Evolutionary conservation across 2,797 vertebrate species (phyloP).

Genomic region (Pyrocephalus nanus): DNA sequence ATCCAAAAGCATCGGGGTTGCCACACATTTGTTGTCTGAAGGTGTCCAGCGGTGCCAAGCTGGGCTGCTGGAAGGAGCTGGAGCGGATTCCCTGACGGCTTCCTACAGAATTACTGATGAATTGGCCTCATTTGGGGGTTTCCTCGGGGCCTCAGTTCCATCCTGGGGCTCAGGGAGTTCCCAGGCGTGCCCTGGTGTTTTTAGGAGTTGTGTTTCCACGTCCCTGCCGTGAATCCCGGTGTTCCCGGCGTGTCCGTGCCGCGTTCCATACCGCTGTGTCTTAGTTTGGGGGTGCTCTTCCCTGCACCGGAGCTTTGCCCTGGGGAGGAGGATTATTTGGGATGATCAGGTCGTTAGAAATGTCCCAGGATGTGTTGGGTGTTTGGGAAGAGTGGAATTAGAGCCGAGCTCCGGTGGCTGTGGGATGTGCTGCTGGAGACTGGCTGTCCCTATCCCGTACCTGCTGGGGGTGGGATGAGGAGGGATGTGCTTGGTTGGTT

Average conservation of each 20-base stretch:
- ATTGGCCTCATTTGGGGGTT: not conserved
- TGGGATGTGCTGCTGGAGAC: not conserved
- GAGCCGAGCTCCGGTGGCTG: rapidly evolving
- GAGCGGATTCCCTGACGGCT: rapidly evolving
- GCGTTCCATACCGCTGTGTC: rapidly evolving
- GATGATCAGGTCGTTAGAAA: rapidly evolving
- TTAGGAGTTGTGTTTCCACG: rapidly evolving
- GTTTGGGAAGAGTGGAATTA: not conserved
- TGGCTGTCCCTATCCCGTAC: rapidly evolving
- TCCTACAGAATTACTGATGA: not conserved
- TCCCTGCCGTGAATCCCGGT: rapidly evolving
- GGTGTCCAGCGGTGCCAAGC: rapidly evolving
- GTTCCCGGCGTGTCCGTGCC: rapidly evolving
- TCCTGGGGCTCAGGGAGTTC: not conserved
- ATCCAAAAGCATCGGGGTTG: rapidly evolving
- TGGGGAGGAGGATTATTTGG: not conserved
- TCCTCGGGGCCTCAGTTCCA: rapidly evolving
- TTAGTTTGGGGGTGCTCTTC: rapidly evolving
- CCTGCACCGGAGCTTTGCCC: rapidly evolving
- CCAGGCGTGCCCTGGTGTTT: rapidly evolving
- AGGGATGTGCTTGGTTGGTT: rapidly evolving
- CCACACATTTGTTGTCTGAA: rapidly evolving
- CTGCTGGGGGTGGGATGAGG: rapidly evolving
- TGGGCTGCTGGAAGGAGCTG: not conserved
- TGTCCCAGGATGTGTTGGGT: not conserved